Evolutionary conservation across 2,888 invertebrate species (phyloP), one percentile per base, ranked within the genome.

Genomic region (Carabus problematicus): DNA sequence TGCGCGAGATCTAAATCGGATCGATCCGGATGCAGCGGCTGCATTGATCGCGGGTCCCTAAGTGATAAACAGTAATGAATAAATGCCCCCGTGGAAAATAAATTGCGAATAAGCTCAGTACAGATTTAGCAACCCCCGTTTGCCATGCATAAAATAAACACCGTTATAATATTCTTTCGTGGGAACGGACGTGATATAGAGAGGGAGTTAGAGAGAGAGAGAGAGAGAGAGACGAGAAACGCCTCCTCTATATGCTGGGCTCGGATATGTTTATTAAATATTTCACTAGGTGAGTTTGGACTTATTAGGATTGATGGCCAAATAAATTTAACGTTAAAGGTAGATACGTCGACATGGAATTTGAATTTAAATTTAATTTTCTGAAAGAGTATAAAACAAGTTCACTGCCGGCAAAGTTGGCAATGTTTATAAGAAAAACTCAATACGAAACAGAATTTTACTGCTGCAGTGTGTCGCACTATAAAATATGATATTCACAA

Each of bases 101-200:
- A 67, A 60, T 67, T 60, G 67, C 60, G 60, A 67, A 67, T 60
- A 60, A 67, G 67, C 67, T 60, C 54, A 67, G 18, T 60, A 67
- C 67, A 60, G 67, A 67, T 67, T 67, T 67, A 60, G 59, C 59
- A 54, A 60, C 67, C 60, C 67, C 49, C 42, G 60, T 67, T 60
- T 67, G 40, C 42, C 67, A 67, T 67, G 67, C 67, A 60, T 67
- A 67, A 67, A 67, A 67, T 67, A 67, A 67, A 67, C 67, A 67
- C 67, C 67, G 60, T 67, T 14, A 67, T 67, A 67, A 67, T 67
- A 60, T 67, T 67, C 67, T 60, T 67, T 67, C 60, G 54, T 67
- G 60, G 40, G 49, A 60, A 59, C 66, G 58, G 45, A 66, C 58
- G 58, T 58, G 47, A n/a, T n/a, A n/a, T n/a, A n/a, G n/a, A n/a